phyloP scores from a whole-genome alignment of 2,888 invertebrate species.

The Apomyelois bistriatella region DNA sequence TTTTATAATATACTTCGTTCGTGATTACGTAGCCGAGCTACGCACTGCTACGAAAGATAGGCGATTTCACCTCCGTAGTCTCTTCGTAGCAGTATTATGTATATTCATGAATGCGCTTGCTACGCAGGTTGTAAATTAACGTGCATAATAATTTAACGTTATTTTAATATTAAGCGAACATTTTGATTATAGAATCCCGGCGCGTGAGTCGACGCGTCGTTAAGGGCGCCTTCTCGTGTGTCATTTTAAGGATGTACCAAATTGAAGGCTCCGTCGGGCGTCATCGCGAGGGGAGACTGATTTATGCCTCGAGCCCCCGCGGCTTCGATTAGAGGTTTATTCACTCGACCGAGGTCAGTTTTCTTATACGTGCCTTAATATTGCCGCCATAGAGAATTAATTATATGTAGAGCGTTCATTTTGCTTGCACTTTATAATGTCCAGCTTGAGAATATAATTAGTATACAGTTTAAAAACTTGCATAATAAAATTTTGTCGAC shows the following conservation, averaged over 20 bases:
- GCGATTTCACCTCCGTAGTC: too few species aligned
- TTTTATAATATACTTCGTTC: too few species aligned
- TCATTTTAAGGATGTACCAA: conserved; percentile 81
- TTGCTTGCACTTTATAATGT: not conserved
- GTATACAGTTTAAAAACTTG: too few species aligned
- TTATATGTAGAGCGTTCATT: not conserved
- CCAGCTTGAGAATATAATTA: not conserved
- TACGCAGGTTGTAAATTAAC: too few species aligned
- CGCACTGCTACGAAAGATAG: not conserved
- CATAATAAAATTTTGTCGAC: not conserved
- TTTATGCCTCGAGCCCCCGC: conserved; percentile 64
- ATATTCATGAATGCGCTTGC: too few species aligned
- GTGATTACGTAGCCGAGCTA: conserved; percentile 20
- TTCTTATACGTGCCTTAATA: conserved; percentile 59
- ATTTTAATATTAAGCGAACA: conserved; percentile 25
- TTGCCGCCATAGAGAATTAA: not conserved
- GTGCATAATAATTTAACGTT: not conserved
- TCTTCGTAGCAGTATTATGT: conserved; percentile 23
- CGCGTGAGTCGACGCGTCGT: conserved; percentile 65
- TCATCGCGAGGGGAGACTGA: conserved; percentile 74
- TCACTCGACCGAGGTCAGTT: conserved; percentile 75
- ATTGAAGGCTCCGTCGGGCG: conserved; percentile 76
- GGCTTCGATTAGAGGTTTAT: conserved; percentile 70
- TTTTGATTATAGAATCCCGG: conserved; percentile 47
- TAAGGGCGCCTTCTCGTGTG: conserved; percentile 75